Conservation (phyloP, 2,797 vertebrate species). For the Coendou prehensilis region DNA sequence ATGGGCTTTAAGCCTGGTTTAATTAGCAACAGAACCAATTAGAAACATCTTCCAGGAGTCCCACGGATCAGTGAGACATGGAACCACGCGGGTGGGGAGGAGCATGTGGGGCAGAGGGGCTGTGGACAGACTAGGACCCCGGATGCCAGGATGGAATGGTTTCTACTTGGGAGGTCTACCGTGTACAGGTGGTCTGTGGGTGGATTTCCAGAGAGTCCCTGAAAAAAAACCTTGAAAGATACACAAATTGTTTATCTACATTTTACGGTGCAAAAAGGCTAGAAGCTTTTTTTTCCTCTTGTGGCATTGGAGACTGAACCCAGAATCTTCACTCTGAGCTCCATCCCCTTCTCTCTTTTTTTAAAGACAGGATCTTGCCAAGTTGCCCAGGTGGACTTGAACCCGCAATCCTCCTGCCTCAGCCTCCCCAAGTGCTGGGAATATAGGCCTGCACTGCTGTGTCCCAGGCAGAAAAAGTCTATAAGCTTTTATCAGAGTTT, state of each 20-base stretch:
- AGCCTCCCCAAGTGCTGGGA: background rate
- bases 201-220: conserved; percentile 1
- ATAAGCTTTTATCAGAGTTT: background rate
- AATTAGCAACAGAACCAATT: conserved; percentile 30
- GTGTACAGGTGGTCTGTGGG: background rate
- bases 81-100: background rate
- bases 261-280: background rate
- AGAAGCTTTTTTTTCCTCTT: background rate
- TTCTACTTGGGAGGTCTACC: background rate
- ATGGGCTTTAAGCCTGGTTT: background rate
- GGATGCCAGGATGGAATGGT: background rate
- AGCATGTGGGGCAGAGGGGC: background rate
- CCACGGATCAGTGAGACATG: background rate
- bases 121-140: background rate
- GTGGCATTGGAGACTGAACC: background rate
- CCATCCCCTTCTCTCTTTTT: background rate
- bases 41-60: background rate
- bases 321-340: background rate
- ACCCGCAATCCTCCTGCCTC: background rate
- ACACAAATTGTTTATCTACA: background rate
- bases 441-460: background rate
- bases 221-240: background rate
- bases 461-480: background rate
- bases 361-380: background rate
- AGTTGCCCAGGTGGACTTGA: background rate